A percentile compares a stretch with the other conserved stretches of the same genome.
Evolutionary conservation across 2,113 vertebrate genomes (phyloP).

Genomic region (Todiramphus chloris): DNA sequence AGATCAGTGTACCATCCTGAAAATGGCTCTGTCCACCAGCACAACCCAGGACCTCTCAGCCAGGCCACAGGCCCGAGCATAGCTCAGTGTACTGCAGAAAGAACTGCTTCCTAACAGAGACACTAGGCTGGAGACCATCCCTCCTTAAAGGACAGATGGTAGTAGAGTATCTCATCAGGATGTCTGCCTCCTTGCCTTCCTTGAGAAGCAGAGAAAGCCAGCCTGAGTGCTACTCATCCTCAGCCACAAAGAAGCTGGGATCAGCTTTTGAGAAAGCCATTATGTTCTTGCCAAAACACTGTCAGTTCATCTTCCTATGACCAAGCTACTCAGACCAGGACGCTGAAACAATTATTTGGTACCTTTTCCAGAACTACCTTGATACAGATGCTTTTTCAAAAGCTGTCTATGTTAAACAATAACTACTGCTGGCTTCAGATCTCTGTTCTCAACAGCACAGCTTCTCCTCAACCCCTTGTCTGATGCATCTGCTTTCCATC

Average conservation of each 20-base stretch:
- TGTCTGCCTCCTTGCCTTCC: neutral
- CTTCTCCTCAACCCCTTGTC: neutral
- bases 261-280: neutral
- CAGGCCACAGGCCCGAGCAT: neutral
- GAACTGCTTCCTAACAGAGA: neutral
- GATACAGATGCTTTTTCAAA: no score
- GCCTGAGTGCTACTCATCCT: neutral
- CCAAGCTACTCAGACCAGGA: neutral
- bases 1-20: neutral
- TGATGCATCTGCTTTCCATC: neutral
- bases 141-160: neutral
- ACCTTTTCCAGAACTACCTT: neutral
- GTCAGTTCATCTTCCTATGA: neutral
- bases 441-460: neutral
- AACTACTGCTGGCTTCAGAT: neutral
- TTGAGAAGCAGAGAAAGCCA: neutral
- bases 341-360: neutral
- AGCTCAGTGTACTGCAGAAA: neutral
- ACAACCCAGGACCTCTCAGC: neutral
- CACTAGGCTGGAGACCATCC: neutral
- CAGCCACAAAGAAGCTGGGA: neutral
- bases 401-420: neutral
- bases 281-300: neutral
- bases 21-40: neutral
- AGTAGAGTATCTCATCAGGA: neutral